A percentile compares a stretch with the other conserved stretches of the same genome.
phyloP scores from a whole-genome alignment of 2,113 vertebrate genomes.

The Ahaetulla prasina region DNA sequence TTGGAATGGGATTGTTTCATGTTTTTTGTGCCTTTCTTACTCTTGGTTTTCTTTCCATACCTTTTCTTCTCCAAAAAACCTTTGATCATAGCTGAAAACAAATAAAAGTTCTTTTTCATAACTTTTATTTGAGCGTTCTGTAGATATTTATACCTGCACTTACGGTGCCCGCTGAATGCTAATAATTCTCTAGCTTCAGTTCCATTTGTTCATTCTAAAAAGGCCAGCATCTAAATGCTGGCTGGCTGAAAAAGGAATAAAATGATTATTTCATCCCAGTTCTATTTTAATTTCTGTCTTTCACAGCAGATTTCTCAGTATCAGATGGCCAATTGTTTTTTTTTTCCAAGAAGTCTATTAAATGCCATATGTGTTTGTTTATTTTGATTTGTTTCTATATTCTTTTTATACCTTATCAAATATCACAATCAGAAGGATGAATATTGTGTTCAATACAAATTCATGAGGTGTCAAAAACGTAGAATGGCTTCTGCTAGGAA shows the following conservation, averaged over 20 bases:
- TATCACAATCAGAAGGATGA: neutral
- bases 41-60: neutral
- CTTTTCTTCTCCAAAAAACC: neutral
- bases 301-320: neutral
- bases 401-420: neutral
- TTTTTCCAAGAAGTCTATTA: neutral
- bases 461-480: neutral
- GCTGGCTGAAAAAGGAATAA: neutral
- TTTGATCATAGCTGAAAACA: neutral
- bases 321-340: neutral
- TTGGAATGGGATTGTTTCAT: neutral
- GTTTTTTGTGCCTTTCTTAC: neutral
- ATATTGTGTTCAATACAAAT: neutral
- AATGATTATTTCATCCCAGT: constrained; percentile 1
- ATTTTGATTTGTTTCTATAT: neutral
- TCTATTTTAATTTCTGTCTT: neutral
- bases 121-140: neutral
- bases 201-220: neutral
- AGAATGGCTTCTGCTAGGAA: neutral
- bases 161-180: neutral
- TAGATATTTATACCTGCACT: neutral
- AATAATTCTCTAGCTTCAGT: neutral
- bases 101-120: neutral
- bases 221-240: neutral
- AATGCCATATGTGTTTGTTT: neutral